Evolutionary conservation across 2,797 vertebrate species (phyloP).

Genomic region (Gallinago nigripennis): DNA sequence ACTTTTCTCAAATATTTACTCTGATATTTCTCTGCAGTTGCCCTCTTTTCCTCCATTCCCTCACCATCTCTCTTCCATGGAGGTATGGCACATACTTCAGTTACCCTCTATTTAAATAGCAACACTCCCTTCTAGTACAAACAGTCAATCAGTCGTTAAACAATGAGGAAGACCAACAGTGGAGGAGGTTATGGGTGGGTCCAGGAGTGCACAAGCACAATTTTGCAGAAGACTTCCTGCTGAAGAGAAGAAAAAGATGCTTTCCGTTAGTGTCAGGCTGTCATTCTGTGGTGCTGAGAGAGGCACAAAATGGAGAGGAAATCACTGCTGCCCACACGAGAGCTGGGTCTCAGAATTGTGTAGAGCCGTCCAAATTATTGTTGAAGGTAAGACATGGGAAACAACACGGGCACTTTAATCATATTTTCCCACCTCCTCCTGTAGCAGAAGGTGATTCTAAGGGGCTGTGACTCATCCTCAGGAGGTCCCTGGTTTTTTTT

Average conservation of each 20-base stretch:
- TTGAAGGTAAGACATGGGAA: neutral
- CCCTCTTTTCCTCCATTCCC: neutral
- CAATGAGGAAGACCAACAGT: slow-evolving; percentile 21
- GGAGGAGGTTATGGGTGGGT: neutral
- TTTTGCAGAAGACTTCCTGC: neutral
- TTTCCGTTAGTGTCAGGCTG: neutral
- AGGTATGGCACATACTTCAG: neutral
- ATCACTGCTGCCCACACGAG: neutral
- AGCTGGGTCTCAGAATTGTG: neutral
- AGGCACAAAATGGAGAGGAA: neutral
- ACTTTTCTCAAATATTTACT: slow-evolving; percentile 9
- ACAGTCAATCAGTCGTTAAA: slow-evolving; percentile 49
- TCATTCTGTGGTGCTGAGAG: neutral
- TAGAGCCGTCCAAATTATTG: neutral
- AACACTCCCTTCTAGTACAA: slow-evolving; percentile 43
- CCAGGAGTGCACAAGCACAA: neutral
- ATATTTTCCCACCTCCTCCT: neutral
- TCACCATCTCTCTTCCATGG: neutral
- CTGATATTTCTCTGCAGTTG: neutral
- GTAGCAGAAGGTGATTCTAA: slow-evolving; percentile 21
- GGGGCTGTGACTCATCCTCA: slow-evolving; percentile 31
- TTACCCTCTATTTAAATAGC: slow-evolving; percentile 45
- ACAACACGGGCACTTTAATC: neutral
- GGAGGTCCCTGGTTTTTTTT: neutral
- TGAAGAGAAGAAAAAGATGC: neutral